Conservation (phyloP, 2,888 invertebrate genomes). For the Mycalesis mineus region DNA sequence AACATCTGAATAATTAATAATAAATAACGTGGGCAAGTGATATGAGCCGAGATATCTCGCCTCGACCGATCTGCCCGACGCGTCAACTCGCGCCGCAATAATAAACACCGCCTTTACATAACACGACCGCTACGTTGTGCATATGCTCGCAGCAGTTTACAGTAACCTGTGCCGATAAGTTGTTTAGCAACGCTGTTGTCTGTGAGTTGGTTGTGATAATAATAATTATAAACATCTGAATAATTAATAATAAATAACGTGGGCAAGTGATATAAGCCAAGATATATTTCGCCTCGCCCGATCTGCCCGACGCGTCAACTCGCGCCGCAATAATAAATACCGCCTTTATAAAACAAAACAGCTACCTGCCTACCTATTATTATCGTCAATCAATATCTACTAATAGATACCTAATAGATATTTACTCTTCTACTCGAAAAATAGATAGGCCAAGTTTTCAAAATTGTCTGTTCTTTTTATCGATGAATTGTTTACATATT, state of each 20-base stretch:
- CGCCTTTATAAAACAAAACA: background rate
- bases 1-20: constrained; percentile 44
- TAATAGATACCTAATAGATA: no score
- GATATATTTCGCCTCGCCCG: constrained; percentile 21
- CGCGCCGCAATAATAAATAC: constrained; percentile 8
- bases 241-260: constrained; percentile 43
- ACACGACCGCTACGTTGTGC: constrained; percentile 37
- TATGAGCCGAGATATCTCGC: constrained; percentile 21
- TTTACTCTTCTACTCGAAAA: no score
- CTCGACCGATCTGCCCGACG: constrained; percentile 7
- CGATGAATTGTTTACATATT: no score
- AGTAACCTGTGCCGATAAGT: no score
- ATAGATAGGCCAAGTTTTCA: no score
- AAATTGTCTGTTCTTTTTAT: no score
- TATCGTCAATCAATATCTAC: constrained; percentile 23
- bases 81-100: constrained; percentile 11
- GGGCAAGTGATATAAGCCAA: constrained; percentile 7
- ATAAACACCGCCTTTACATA: constrained; percentile 5
- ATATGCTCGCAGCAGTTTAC: background rate
- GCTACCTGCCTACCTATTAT: no score
- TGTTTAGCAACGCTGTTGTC: no score
- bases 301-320: constrained; percentile 14
- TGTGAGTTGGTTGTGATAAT: constrained; percentile 24
- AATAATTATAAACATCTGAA: constrained; percentile 38
- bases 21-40: constrained; percentile 35